These are phyloP conservation scores for Nothobranchius kuhntae DNA, from an alignment of 2,113 vertebrate species.

Conservation along the genomic window DNA sequence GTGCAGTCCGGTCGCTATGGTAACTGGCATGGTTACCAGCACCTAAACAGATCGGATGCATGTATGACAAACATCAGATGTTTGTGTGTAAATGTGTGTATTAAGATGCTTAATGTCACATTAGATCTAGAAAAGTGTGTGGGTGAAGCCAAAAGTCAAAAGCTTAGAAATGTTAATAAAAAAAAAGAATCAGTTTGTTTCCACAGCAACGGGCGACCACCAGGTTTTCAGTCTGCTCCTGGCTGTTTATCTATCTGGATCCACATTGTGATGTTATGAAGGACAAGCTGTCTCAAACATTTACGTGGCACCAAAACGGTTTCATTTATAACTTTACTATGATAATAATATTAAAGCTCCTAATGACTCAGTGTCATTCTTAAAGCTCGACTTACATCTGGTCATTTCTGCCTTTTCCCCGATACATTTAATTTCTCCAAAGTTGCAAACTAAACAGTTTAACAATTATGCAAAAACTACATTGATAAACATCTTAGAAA, in stretches of 20 bases:
- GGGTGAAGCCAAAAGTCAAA: slow-evolving; percentile 7
- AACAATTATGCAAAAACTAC: too few species aligned
- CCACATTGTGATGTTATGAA: neutral
- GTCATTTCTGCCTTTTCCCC: too few species aligned
- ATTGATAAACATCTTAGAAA: too few species aligned
- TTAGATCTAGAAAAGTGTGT: slow-evolving; percentile 19
- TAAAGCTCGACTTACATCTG: too few species aligned
- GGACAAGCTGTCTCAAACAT: too few species aligned
- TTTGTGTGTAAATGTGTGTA: neutral
- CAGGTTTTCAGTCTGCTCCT: slow-evolving; percentile 13
- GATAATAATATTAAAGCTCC: too few species aligned
- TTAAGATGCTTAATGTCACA: neutral
- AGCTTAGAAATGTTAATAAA: slow-evolving; percentile 39
- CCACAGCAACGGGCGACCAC: slow-evolving; percentile 59
- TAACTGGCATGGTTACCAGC: slow-evolving; percentile 75
- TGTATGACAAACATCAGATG: slow-evolving; percentile 3
- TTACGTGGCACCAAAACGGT: too few species aligned
- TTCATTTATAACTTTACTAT: too few species aligned
- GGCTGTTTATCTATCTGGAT: neutral
- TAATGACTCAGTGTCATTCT: too few species aligned
- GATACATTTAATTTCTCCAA: too few species aligned
- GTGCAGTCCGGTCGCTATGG: slow-evolving; percentile 76
- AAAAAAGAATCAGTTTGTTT: slow-evolving; percentile 37
- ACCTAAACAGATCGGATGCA: slow-evolving; percentile 60
- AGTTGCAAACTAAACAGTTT: too few species aligned